Evolutionary conservation across 2,113 vertebrate genomes (phyloP), one percentile per base, ranked within the genome.

Genomic region (Vireo altiloquus): DNA sequence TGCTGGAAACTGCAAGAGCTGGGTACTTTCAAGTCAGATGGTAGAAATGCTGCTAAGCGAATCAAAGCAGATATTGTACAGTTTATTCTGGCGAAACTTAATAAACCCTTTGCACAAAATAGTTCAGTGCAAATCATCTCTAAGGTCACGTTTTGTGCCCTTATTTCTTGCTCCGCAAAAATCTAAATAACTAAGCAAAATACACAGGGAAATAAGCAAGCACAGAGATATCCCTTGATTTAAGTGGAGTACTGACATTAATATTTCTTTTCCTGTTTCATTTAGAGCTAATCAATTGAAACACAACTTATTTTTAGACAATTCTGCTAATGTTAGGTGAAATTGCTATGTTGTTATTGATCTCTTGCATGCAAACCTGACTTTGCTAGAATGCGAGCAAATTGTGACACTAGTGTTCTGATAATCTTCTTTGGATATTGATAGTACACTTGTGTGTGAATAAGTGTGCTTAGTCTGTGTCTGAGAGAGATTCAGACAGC

Each of bases 81-180:
- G 13, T 46, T 93, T 68, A 72, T 40, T 28, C 27, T 25, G 9
- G 7, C 25, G 31, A 82, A 87, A 75, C 0, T 3, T 74, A 61
- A 46, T 59, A 81, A 77, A 47, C 2, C 12, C 18, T 83, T 63
- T 42, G 61, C 28, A 77, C 37, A 82, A 60, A 69, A 63, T 50
- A 44, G 6, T 61, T 69, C 17, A 28, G 7, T 28, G 21, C 10
- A 25, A 53, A 57, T 90, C 5, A n/a, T 44, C 30, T 1, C 0
- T 25, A 66, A 75, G 28, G 47, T 37, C 30, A 40, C 7, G 11
- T 15, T 35, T 22, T 0, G 0, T 5, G 9, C 14, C 10, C 15
- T 70, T 72, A 27, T 59, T 78, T 86, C 39, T 89, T 92, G 37
- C 39, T 81, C 42, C 52, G 50, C 39, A 66, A 42, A 77, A 53